Percentiles rank a stretch among this genome's conserved stretches.
These are phyloP conservation scores for Brevipalpus yothersi DNA, from an alignment of 1,140 invertebrate species.

Conservation along the genomic window DNA sequence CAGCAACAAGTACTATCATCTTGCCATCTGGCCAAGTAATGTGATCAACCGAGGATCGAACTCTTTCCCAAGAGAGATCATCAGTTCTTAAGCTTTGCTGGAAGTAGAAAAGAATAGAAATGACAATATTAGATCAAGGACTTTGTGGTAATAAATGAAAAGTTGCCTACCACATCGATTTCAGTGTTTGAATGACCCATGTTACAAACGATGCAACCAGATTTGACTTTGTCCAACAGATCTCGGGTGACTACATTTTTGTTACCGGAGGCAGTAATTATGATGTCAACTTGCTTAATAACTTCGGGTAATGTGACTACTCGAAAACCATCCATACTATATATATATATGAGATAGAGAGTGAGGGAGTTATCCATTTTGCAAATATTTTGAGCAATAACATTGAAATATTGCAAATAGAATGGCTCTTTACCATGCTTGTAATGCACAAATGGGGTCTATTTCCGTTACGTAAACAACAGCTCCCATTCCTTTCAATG, in stretches of 20 bases:
- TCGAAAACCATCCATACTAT: constrained; percentile 85
- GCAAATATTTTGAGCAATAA: not conserved
- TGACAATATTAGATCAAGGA: not conserved
- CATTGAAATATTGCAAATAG: not conserved
- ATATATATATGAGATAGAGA: not conserved
- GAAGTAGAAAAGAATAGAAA: constrained; percentile 15
- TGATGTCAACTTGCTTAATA: constrained; percentile 73
- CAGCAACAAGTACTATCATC: constrained; percentile 54
- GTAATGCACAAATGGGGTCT: constrained; percentile 89
- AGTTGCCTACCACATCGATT: constrained; percentile 80
- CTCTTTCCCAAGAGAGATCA: constrained; percentile 88
- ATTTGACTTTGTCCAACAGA: constrained; percentile 92
- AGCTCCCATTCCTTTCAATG: constrained; percentile 75
- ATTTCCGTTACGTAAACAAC: constrained; percentile 90
- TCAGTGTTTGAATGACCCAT: constrained; percentile 97
- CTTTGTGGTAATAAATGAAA: not conserved
- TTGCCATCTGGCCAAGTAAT: constrained; percentile 25
- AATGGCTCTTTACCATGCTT: constrained; percentile 44
- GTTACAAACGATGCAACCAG: constrained; percentile 84
- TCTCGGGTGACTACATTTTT: constrained; percentile 85
- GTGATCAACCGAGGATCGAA: constrained; percentile 69
- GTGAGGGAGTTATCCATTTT: not conserved
- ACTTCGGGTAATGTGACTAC: constrained; percentile 81
- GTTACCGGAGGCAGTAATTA: constrained; percentile 76
- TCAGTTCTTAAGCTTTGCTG: constrained; percentile 73